Evolutionary conservation across 2,113 vertebrate genomes (phyloP).

Genomic region (Fregata magnificens): DNA sequence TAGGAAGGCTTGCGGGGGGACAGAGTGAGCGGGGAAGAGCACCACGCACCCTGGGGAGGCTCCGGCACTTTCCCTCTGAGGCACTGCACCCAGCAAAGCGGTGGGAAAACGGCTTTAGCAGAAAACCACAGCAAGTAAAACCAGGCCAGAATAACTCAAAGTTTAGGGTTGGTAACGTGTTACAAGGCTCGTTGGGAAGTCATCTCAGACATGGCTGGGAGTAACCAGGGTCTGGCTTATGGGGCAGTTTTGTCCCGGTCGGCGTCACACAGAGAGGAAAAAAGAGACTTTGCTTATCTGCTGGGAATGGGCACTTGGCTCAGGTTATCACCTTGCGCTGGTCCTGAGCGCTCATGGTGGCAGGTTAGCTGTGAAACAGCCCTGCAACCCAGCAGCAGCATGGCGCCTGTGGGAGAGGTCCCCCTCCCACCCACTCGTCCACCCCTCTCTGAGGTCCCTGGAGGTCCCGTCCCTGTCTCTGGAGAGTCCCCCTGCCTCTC

Average conservation of each 20-base stretch:
- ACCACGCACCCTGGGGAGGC: accelerated
- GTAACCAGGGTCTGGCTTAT: background rate
- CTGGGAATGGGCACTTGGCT: background rate
- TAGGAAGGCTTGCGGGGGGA: background rate
- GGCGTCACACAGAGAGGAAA: background rate
- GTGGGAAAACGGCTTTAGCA: background rate
- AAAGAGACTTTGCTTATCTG: background rate
- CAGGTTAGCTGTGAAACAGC: background rate
- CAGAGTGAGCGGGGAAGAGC: background rate
- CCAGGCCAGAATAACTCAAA: background rate
- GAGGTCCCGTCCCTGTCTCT: background rate
- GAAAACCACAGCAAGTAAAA: background rate
- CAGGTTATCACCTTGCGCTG: background rate
- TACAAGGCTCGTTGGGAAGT: background rate
- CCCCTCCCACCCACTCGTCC: background rate
- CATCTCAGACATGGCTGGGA: background rate
- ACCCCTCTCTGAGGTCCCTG: background rate
- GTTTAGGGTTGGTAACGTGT: background rate
- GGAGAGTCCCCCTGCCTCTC: background rate
- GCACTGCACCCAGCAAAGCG: accelerated
- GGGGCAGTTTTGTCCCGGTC: background rate
- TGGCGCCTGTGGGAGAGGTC: background rate
- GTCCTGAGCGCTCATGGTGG: background rate
- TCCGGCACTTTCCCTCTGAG: background rate
- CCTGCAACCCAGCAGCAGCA: background rate